These are phyloP conservation scores for Progne subis DNA, from an alignment of 2,113 vertebrate species.

Conservation along the genomic window DNA sequence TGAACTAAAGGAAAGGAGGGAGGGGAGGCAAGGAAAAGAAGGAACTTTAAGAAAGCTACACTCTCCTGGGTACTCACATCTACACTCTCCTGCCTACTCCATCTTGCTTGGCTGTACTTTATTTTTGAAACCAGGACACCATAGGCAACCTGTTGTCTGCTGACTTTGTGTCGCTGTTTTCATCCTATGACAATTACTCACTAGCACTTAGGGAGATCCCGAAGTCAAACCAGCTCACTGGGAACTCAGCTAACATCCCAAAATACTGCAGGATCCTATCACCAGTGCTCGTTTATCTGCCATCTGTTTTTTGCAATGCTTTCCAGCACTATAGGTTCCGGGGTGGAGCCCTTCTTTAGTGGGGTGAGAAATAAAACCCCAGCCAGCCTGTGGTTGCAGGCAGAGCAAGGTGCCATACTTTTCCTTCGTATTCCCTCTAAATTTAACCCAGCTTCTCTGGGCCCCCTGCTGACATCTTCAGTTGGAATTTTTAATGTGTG, in stretches of 20 bases:
- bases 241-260: background rate
- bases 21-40: background rate
- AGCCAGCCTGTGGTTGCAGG: background rate
- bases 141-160: background rate
- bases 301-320: background rate
- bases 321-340: accelerated
- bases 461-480: constrained; percentile 18
- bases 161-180: background rate
- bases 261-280: background rate
- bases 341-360: background rate
- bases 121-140: background rate
- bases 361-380: background rate
- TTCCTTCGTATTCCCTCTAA: background rate
- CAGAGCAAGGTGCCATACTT: background rate
- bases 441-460: background rate
- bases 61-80: background rate
- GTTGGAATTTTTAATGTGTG: constrained; percentile 7
- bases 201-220: background rate
- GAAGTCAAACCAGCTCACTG: background rate
- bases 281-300: background rate
- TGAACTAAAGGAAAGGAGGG: accelerated
- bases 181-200: background rate
- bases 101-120: background rate
- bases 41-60: background rate
- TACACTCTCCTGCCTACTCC: background rate